Base-by-base conservation (phyloP, 2,888 invertebrate species). In the Thumatha senex region DNA sequence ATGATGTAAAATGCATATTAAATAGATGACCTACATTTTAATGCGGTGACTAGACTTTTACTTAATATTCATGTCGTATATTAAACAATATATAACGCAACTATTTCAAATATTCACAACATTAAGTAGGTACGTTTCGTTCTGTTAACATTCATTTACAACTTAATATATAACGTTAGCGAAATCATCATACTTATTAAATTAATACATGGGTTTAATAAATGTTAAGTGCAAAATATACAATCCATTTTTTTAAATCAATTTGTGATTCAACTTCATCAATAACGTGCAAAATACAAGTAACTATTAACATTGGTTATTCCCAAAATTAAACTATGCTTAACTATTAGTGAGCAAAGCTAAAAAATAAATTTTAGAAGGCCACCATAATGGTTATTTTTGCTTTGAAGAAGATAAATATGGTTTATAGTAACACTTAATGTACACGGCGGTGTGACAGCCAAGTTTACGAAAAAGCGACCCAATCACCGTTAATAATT, bases 11-110 rank as follows among this genome's bases (percentile, higher is more conserved):
- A 67, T 69, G 61, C 58, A 57, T 50, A 78, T 74, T 62, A 69
- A 67, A 73, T 67, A 72, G 58, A 72, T 65, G 67, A 72, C 72
- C 70, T 72, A 71, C 68, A 67, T 70, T 58, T 67, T 68, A 83
- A 86, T 84, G 84, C 74, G 78, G 81, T 88, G 89, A 89, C 89
- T 89, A 89, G 89, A 89, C 72, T 72, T 77, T 65, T 70, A 40
- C 68, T 62, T 65, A 58, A 52, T 62, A 68, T 65, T 61, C 65
- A 72, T 73, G 53, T 70, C 67, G 59, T 66, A 63, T 53, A 52
- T 54, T 48, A 57, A 33, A 41, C 36, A 34, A 15, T 54, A 49
- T 53, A 54, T 54, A 58, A 52, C 44, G 38, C 41, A 45, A 64
- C 56, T 52, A 58, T 52, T 61, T 61, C 18, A 63, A 63, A 61